Percentiles rank a stretch among this genome's conserved stretches.
Conservation (phyloP, 2,888 invertebrate genomes). For the Apotomis capreana region DNA sequence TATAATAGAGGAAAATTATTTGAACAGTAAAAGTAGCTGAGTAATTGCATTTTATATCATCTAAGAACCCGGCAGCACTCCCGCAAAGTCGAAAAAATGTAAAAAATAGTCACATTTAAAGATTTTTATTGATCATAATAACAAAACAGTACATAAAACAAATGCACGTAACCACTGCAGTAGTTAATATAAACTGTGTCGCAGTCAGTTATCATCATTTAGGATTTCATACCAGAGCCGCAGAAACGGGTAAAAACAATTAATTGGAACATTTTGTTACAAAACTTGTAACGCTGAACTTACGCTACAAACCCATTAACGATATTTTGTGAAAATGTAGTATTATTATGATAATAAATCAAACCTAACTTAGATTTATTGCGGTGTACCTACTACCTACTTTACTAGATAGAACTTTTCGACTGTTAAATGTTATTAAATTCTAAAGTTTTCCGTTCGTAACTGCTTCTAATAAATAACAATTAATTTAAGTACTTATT, state of each 20-base stretch:
- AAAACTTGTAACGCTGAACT: neutral
- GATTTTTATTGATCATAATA: too few relatives aligned
- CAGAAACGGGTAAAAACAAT: neutral
- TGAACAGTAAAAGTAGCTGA: too few relatives aligned
- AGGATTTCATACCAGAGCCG: too few relatives aligned
- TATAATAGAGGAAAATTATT: too few relatives aligned
- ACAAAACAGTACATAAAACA: too few relatives aligned
- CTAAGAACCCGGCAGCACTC: too few relatives aligned
- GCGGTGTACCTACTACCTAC: neutral
- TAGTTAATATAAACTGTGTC: too few relatives aligned
- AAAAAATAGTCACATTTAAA: too few relatives aligned
- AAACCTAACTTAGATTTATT: neutral
- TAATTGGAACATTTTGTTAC: constrained; percentile 4
- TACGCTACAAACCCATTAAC: neutral
- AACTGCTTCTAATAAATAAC: neutral
- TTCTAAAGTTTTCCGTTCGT: neutral
- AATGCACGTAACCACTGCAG: too few relatives aligned
- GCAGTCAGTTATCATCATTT: too few relatives aligned
- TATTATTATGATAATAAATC: neutral
- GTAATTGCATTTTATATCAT: too few relatives aligned
- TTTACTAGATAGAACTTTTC: neutral
- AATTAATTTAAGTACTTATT: neutral
- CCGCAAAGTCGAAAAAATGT: too few relatives aligned
- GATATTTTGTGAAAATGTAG: neutral
- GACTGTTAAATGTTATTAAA: neutral